Conservation (phyloP, 1,140 invertebrate genomes). For the Orius laevigatus region DNA sequence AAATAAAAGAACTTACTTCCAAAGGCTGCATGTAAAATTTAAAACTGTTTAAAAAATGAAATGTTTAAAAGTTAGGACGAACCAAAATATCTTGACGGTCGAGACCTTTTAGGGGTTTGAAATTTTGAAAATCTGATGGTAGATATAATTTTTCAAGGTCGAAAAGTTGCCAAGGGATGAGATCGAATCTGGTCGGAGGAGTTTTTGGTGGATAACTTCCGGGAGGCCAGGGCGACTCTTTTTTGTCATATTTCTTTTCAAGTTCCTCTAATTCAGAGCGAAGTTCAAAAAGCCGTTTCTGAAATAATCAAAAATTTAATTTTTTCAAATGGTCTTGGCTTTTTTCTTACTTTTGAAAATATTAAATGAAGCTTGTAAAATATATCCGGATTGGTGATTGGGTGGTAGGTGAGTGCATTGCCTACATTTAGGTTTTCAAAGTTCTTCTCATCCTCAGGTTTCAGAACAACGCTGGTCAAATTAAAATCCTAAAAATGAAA, state of each 20-base stretch:
- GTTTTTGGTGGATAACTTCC: constrained; percentile 51
- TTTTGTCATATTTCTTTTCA: constrained; percentile 5
- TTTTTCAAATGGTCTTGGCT: constrained; percentile 15
- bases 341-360: constrained; percentile 39
- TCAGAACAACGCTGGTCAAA: constrained; percentile 32
- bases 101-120: constrained; percentile 37
- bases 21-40: neutral
- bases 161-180: constrained; percentile 69
- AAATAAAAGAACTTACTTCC: constrained; percentile 17
- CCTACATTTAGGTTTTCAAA: constrained; percentile 35
- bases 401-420: constrained; percentile 43
- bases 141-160: constrained; percentile 66
- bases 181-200: constrained; percentile 64
- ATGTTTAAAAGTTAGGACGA: neutral
- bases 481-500: constrained; percentile 34
- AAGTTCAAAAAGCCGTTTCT: neutral
- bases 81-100: constrained; percentile 47
- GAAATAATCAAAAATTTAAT: constrained; percentile 25
- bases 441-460: constrained; percentile 23
- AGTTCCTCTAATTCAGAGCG: neutral
- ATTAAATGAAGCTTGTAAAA: constrained; percentile 55
- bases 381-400: constrained; percentile 40
- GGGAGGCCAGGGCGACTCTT: constrained; percentile 50
- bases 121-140: constrained; percentile 45
- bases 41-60: neutral